Conservation (phyloP, 2,888 invertebrate species). For the Ditylenchus weischeri region DNA sequence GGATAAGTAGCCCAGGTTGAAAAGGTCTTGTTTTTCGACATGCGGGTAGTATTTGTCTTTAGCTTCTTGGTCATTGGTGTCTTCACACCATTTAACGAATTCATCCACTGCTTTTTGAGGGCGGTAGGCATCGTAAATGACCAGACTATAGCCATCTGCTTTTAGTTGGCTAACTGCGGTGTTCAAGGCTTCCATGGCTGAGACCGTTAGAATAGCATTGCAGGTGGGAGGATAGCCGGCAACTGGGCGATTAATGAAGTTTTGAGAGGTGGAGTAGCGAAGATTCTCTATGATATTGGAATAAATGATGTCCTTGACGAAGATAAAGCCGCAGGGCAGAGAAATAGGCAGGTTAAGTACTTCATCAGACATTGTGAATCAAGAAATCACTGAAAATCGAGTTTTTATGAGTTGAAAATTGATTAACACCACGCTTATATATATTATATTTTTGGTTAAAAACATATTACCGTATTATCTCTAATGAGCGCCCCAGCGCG, state of each 20-base stretch:
- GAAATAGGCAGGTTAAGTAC: too few species aligned
- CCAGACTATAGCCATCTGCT: neutral
- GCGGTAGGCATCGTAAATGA: constrained; percentile 12
- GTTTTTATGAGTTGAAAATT: too few species aligned
- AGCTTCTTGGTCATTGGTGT: neutral
- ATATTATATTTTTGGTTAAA: too few species aligned
- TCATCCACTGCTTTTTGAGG: constrained; percentile 2
- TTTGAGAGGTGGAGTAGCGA: constrained; percentile 1
- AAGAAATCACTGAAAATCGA: too few species aligned
- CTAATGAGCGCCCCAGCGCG: too few species aligned
- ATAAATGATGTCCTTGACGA: neutral
- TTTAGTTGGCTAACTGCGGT: too few species aligned
- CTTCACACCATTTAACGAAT: neutral
- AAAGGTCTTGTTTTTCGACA: neutral
- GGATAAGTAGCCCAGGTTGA: neutral
- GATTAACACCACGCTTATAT: too few species aligned
- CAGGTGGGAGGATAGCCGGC: neutral
- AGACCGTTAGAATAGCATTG: neutral
- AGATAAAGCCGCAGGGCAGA: neutral
- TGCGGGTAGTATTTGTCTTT: constrained; percentile 4
- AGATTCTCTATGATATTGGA: neutral
- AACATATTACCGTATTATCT: too few species aligned
- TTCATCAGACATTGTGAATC: too few species aligned
- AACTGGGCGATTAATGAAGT: neutral
- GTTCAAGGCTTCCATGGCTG: neutral